A percentile compares a stretch with the other conserved stretches of the same genome.
These are phyloP conservation scores for Cirrhinus mrigala DNA, from an alignment of 2,797 vertebrate genomes.

Conservation along the genomic window DNA sequence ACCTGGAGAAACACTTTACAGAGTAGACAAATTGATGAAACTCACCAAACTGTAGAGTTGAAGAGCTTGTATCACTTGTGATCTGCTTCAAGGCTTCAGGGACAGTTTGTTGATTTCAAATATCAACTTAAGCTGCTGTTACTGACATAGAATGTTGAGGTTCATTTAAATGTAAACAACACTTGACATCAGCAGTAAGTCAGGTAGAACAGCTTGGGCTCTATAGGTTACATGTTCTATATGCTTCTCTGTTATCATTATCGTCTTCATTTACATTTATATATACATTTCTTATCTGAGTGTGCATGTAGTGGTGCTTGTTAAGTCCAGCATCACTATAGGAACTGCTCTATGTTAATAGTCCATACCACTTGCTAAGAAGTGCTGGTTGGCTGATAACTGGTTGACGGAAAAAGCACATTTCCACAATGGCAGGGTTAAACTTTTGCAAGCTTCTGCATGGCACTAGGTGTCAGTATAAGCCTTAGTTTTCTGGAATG, in stretches of 20 bases:
- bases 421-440: background rate
- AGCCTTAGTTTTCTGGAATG: background rate
- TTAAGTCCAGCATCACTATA: too few species aligned
- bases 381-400: background rate
- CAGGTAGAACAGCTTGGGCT: background rate
- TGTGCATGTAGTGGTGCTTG: too few species aligned
- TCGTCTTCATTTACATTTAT: too few species aligned
- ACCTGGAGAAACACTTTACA: background rate
- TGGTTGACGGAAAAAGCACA: background rate
- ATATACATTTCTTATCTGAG: too few species aligned
- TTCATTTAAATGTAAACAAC: constrained; percentile 2
- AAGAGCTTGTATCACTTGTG: background rate
- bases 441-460: background rate
- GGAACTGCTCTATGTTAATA: too few species aligned
- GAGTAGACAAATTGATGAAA: background rate
- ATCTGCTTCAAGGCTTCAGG: background rate
- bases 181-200: background rate
- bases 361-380: too few species aligned
- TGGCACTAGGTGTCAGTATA: background rate
- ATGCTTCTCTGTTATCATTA: too few species aligned
- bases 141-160: background rate
- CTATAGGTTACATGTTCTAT: too few species aligned
- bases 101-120: background rate
- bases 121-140: background rate
- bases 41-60: background rate